Percentiles rank a stretch among this genome's conserved stretches.
These are phyloP conservation scores for Sphaerodactylus townsendi DNA, from an alignment of 2,113 vertebrate species.

Conservation along the genomic window DNA sequence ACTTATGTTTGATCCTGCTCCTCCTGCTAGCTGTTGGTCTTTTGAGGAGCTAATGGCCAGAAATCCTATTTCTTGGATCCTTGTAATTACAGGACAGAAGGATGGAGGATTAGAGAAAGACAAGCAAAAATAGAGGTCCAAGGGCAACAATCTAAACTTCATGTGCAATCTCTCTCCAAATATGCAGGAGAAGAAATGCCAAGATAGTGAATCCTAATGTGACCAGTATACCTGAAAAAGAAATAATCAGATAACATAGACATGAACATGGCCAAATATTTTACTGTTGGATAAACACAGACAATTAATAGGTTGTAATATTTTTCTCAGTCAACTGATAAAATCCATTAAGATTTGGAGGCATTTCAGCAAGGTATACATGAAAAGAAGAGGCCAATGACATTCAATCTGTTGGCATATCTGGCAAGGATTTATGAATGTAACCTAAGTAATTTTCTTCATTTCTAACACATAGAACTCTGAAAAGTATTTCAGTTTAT, in stretches of 20 bases:
- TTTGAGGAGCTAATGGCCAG: too few species aligned
- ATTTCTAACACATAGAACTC: conserved; percentile 40
- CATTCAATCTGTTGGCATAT: conserved; percentile 55
- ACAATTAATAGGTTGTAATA: conserved; percentile 59
- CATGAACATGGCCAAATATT: conserved; percentile 44
- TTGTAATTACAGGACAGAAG: too few species aligned
- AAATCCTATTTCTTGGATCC: too few species aligned
- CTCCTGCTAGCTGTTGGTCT: too few species aligned
- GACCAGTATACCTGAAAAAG: conserved; percentile 44
- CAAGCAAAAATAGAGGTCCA: too few species aligned
- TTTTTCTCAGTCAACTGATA: conserved; percentile 54
- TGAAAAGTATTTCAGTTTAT: conserved; percentile 64
- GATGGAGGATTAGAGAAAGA: too few species aligned
- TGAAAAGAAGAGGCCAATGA: conserved; percentile 34
- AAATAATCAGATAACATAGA: conserved; percentile 28
- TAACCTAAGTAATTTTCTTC: conserved; percentile 56
- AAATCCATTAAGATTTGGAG: conserved; percentile 48
- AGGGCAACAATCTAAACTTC: too few species aligned
- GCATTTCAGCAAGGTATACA: conserved; percentile 57
- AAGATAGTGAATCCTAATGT: conserved; percentile 17
- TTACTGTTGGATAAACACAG: conserved; percentile 40
- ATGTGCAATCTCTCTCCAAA: too few species aligned
- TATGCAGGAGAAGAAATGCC: too few species aligned
- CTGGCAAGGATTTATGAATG: conserved; percentile 63
- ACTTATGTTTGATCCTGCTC: too few species aligned